Evolutionary conservation across 2,888 invertebrate species (phyloP), one percentile per base, ranked within the genome.

Genomic region (Stegana nigrithorax): DNA sequence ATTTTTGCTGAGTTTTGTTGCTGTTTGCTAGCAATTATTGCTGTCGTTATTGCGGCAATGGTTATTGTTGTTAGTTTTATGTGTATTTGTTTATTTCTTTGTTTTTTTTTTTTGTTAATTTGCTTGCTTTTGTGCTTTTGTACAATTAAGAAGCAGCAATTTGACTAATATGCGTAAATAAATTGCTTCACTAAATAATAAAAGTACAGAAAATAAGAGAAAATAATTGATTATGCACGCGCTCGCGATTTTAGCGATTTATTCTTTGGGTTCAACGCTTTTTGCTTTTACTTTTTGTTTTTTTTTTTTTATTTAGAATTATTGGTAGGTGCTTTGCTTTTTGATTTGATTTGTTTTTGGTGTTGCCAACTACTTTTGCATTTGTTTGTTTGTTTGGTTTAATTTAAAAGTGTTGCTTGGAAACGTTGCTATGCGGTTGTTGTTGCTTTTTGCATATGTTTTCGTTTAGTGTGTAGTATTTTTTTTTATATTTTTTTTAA

Each of bases 361-460:
- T 59, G 59, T 59, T 47, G 47, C 47, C 47, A 47, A 47, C 47
- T 47, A 47, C 12, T 27, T 50, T 23, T 53, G 60, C 64, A 29
- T 57, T 69, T 51, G 66, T 64, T 47, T 62, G 64, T 60, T 67
- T 63, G n/a, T n/a, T n/a, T n/a, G n/a, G n/a, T n/a, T n/a, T n/a
- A 53, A 32, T 63, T 39, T 62, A 51, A 51, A 60, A 36, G 47
- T 63, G 61, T 29, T 60, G 64, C 29, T 59, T 57, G 55, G 47
- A 55, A 51, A 55, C 62, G 64, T 68, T 63, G 60, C 27, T n/a
- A n/a, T n/a, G n/a, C 66, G 73, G 76, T 80, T 80, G 80, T 75
- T 75, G 47, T 42, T 80, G 80, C 64, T 67, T 67, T 73, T 66
- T 66, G 60, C 60, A 19, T 21, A 7, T 42, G 44, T 59, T 21